These are phyloP conservation scores for Acrocephalus arundinaceus DNA, from an alignment of 2,113 vertebrate species.

Conservation along the genomic window DNA sequence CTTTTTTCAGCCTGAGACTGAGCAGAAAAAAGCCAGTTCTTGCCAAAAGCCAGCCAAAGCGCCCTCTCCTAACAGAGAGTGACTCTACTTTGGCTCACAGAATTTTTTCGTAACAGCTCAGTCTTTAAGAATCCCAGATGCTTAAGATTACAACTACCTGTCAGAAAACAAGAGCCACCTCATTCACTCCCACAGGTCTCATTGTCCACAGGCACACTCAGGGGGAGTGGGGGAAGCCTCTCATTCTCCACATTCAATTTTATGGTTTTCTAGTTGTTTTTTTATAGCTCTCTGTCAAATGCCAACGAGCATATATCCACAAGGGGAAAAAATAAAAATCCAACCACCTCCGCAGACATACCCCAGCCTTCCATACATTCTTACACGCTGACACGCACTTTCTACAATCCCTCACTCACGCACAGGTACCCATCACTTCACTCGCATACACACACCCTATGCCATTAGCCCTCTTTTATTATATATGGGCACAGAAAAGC, in stretches of 20 bases:
- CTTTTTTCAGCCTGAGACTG: neutral
- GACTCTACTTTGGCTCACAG: no score
- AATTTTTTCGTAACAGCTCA: neutral
- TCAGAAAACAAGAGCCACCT: neutral
- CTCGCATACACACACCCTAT: accelerated
- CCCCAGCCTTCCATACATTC: neutral
- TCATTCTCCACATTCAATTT: neutral
- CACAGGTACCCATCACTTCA: no score
- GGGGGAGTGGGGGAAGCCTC: neutral
- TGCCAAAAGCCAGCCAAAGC: neutral
- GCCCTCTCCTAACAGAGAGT: neutral
- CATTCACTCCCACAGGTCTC: neutral
- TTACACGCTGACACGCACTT: neutral
- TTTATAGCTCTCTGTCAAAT: neutral
- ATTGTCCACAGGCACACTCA: neutral
- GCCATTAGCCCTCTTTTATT: neutral
- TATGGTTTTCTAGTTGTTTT: accelerated
- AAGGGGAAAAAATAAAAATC: neutral
- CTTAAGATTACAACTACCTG: neutral
- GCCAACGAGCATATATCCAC: neutral
- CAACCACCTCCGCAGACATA: neutral
- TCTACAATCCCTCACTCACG: neutral
- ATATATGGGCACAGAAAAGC: accelerated
- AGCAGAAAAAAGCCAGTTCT: neutral
- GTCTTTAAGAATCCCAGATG: neutral